Conservation (phyloP, 2,113 vertebrate genomes). For the Chlorocebus sabaeus region DNA sequence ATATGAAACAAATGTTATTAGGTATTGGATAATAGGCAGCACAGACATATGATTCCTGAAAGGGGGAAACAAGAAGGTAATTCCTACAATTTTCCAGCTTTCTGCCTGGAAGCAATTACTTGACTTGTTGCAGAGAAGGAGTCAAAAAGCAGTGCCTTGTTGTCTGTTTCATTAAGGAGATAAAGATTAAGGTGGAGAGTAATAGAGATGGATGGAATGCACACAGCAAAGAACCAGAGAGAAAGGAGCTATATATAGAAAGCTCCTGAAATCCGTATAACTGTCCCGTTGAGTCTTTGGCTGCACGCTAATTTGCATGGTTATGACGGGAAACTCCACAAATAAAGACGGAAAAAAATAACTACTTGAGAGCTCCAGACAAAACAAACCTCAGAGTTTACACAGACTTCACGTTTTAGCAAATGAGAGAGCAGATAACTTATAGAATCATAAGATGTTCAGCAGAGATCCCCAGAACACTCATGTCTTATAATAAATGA, state of each 20-base stretch:
- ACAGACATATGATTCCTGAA: background rate
- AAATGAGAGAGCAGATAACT: background rate
- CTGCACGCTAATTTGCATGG: background rate
- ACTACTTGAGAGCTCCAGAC: background rate
- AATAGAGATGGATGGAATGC: background rate
- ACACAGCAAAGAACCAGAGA: background rate
- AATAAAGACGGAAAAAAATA: background rate
- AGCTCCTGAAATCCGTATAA: background rate
- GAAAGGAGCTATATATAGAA: background rate
- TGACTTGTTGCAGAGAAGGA: background rate
- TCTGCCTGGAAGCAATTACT: background rate
- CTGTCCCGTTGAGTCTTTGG: background rate
- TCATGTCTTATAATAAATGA: background rate
- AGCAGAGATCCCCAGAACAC: background rate
- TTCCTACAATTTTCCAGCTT: background rate
- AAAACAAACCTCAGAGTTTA: background rate
- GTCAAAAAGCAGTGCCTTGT: background rate
- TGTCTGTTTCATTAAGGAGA: background rate
- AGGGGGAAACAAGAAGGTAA: background rate
- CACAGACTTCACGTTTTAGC: background rate
- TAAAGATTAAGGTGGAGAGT: background rate
- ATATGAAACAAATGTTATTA: background rate
- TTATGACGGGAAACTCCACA: background rate
- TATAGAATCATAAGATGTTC: background rate
- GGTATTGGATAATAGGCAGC: background rate